Conservation (phyloP, 2,113 vertebrate genomes). For the Sylvietta virens region DNA sequence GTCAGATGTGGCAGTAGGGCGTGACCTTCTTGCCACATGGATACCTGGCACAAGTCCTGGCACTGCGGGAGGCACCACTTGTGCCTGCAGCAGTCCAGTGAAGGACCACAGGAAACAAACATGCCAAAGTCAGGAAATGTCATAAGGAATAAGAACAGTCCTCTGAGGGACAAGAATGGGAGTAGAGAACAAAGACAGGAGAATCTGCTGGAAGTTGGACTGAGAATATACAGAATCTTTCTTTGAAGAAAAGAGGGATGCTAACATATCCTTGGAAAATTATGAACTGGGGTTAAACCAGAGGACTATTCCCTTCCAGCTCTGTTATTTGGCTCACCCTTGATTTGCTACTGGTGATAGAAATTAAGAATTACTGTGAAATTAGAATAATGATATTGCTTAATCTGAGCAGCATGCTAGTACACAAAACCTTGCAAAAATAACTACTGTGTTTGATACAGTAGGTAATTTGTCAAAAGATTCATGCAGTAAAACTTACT, state of each 20-base stretch:
- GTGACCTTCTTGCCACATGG: background rate
- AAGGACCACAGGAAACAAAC: background rate
- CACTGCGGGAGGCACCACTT: background rate
- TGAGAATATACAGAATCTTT: background rate
- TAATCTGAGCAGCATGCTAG: background rate
- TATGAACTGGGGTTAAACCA: background rate
- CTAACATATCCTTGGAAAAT: background rate
- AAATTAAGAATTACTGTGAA: background rate
- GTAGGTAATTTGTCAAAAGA: background rate
- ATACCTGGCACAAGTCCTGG: background rate
- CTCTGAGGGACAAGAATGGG: background rate
- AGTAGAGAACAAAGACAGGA: background rate
- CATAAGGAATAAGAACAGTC: background rate
- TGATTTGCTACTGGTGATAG: background rate
- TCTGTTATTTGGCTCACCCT: background rate
- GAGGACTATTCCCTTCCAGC: background rate
- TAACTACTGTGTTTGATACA: background rate
- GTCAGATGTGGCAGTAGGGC: background rate
- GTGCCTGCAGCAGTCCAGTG: background rate
- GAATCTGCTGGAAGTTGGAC: background rate
- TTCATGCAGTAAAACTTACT: background rate
- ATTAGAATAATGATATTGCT: background rate
- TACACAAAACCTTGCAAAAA: background rate
- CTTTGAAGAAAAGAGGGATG: background rate
- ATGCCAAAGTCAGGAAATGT: background rate